Conservation (phyloP, 2,113 vertebrate species). For the Lucifuga dentata region DNA sequence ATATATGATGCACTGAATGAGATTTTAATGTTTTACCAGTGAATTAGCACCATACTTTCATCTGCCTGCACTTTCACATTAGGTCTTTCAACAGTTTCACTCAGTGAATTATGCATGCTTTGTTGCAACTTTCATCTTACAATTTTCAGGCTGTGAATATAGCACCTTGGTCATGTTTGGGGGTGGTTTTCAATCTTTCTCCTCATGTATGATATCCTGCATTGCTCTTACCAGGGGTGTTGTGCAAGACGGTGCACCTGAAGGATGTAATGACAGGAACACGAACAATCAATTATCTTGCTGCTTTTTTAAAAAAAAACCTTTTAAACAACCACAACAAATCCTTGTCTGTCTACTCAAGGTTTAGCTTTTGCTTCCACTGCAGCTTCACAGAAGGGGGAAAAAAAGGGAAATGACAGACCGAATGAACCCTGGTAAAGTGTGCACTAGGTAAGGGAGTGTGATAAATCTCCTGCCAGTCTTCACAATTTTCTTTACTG, state of each 20-base stretch:
- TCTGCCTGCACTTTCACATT: not conserved
- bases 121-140: not conserved
- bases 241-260: not conserved
- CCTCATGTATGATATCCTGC: too few species aligned
- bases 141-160: not conserved
- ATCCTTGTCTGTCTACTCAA: constrained; percentile 4
- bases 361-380: constrained; percentile 12
- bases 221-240: too few species aligned
- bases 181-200: too few species aligned
- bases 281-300: constrained; percentile 34
- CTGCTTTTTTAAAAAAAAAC: constrained; percentile 25
- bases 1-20: not conserved
- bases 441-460: constrained; percentile 6
- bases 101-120: constrained; percentile 10
- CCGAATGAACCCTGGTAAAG: not conserved
- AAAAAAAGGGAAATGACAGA: constrained; percentile 26
- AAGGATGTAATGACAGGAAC: constrained; percentile 37
- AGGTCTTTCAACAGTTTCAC: not conserved
- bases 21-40: constrained; percentile 32
- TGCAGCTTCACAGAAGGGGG: not conserved
- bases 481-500: not conserved
- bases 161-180: too few species aligned
- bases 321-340: constrained; percentile 7
- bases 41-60: not conserved
- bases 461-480: not conserved